phyloP scores from a whole-genome alignment of 2,888 invertebrate genomes.

The Rutpela maculata region DNA sequence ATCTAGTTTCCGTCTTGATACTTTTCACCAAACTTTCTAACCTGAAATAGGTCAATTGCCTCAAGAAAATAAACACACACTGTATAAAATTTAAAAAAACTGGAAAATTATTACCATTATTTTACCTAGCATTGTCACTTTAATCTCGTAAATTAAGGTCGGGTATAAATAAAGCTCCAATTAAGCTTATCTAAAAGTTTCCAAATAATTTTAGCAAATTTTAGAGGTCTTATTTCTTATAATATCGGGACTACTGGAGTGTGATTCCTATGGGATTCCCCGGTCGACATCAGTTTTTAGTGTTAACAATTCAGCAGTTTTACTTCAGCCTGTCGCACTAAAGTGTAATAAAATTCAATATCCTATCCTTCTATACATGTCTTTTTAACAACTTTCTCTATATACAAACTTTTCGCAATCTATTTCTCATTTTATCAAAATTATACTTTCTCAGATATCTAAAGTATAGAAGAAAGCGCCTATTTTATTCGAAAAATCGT shows the following conservation, averaged over 20 bases:
- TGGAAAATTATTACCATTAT: too few species aligned
- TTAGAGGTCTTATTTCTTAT: constrained; percentile 39
- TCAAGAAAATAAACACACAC: too few species aligned
- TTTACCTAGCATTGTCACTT: too few species aligned
- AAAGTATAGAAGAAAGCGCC: neutral
- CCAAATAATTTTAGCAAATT: constrained; percentile 24
- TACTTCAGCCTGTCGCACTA: constrained; percentile 73
- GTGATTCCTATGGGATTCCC: constrained; percentile 69
- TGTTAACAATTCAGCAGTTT: constrained; percentile 75
- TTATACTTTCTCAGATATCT: neutral
- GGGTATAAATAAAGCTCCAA: constrained; percentile 19
- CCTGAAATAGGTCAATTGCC: too few species aligned
- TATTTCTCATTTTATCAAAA: constrained; percentile 19
- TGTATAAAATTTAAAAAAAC: too few species aligned
- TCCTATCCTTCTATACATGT: constrained; percentile 18
- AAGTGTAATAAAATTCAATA: constrained; percentile 74
- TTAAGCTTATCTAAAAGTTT: constrained; percentile 16
- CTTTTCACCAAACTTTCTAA: too few species aligned
- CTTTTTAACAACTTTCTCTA: constrained; percentile 23
- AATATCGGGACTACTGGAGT: constrained; percentile 73
- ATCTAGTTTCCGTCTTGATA: too few species aligned
- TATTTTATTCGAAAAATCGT: neutral
- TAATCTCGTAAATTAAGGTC: too few species aligned
- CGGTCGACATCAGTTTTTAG: constrained; percentile 73
- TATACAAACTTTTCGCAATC: constrained; percentile 13